A percentile compares a stretch with the other conserved stretches of the same genome.
Conservation (phyloP, 2,113 vertebrate species). For the Misgurnus mizolepis region DNA sequence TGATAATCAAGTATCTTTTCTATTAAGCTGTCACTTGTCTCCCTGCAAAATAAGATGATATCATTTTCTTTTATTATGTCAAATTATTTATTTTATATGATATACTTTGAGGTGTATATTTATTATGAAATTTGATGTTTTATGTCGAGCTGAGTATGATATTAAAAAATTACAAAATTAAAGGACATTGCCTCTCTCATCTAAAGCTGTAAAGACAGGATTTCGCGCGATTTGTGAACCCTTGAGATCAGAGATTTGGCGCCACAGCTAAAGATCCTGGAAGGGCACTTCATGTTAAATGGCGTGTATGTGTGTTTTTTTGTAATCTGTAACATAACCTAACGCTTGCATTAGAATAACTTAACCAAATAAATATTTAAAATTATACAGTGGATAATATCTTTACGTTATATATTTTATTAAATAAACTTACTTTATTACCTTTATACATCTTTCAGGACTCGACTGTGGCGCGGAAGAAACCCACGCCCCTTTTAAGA, state of each 20-base stretch:
- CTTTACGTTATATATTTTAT: not conserved
- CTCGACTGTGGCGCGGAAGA: slow-evolving; percentile 67
- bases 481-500: slow-evolving; percentile 32
- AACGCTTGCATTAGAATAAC: not conserved
- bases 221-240: slow-evolving; percentile 38
- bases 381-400: no score
- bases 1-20: not conserved
- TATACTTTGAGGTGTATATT: not conserved
- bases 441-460: slow-evolving; percentile 66
- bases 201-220: slow-evolving; percentile 33
- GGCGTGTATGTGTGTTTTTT: not conserved
- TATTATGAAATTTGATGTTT: slow-evolving; percentile 10
- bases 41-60: not conserved
- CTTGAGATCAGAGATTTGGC: slow-evolving; percentile 61
- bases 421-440: not conserved
- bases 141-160: not conserved
- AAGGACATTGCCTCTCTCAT: not conserved
- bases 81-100: slow-evolving; percentile 4
- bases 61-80: not conserved
- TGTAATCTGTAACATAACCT: not conserved
- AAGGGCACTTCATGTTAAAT: slow-evolving; percentile 41
- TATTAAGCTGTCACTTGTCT: not conserved
- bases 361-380: accelerated
- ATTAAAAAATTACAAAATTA: not conserved
- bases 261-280: slow-evolving; percentile 61